phyloP scores from a whole-genome alignment of 2,888 invertebrate species.

The Caenorhabditis imperialis region DNA sequence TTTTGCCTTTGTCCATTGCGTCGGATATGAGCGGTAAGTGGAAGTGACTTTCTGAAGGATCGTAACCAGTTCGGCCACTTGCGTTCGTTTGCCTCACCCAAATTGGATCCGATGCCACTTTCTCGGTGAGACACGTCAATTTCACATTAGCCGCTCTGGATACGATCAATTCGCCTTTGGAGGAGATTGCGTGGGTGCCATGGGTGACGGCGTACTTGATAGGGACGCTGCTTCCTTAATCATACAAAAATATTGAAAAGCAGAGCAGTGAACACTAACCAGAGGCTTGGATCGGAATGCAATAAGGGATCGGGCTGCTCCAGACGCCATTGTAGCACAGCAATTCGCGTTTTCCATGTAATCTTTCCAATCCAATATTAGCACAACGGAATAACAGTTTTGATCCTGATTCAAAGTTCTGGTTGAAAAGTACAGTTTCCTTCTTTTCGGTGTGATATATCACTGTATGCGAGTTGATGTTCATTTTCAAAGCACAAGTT shows the following conservation, averaged over 20 bases:
- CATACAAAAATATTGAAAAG: conserved; percentile 1
- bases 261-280: not conserved
- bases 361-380: conserved; percentile 64
- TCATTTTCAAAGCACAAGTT: conserved; percentile 66
- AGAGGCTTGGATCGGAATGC: conserved; percentile 54
- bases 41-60: conserved; percentile 73
- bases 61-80: conserved; percentile 7
- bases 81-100: conserved; percentile 62
- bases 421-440: conserved; percentile 73
- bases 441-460: conserved; percentile 69
- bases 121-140: conserved; percentile 72
- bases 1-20: conserved; percentile 69
- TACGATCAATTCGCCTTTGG: conserved; percentile 70
- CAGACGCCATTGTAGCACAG: conserved; percentile 58
- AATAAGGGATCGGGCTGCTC: conserved; percentile 60
- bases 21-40: conserved; percentile 76
- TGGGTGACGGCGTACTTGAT: conserved; percentile 72
- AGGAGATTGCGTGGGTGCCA: conserved; percentile 71
- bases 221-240: conserved; percentile 70
- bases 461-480: conserved; percentile 60
- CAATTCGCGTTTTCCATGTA: conserved; percentile 58
- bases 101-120: conserved; percentile 59
- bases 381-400: conserved; percentile 70
- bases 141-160: conserved; percentile 72
- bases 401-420: conserved; percentile 70